Percentiles rank a stretch among this genome's conserved stretches.
Conservation (phyloP, 2,113 vertebrate genomes). For the Carollia perspicillata region DNA sequence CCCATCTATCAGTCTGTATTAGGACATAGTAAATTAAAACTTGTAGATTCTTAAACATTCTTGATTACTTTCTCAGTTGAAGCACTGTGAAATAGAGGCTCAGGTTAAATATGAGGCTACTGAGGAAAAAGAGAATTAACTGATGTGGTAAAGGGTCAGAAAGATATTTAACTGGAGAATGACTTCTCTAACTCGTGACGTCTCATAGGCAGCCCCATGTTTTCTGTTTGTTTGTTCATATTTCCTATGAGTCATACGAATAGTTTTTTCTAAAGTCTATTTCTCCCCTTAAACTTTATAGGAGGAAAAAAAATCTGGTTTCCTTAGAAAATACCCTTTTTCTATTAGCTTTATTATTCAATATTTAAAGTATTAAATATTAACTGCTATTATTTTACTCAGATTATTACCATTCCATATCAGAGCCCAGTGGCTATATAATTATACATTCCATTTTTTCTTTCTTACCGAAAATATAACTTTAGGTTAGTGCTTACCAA, state of each 20-base stretch:
- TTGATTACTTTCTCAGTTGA: conserved; percentile 2
- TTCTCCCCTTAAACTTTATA: background rate
- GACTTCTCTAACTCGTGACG: background rate
- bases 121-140: background rate
- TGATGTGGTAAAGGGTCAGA: background rate
- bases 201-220: background rate
- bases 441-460: conserved; percentile 37
- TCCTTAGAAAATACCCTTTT: background rate
- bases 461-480: conserved; percentile 59
- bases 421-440: background rate
- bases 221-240: background rate
- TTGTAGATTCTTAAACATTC: background rate
- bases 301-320: background rate
- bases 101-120: background rate
- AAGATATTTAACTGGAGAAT: background rate
- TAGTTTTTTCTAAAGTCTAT: background rate
- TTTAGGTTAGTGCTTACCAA: conserved; percentile 46
- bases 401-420: conserved; percentile 6
- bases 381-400: background rate
- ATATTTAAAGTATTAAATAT: background rate
- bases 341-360: background rate
- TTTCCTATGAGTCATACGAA: background rate
- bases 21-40: background rate
- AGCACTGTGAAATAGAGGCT: background rate
- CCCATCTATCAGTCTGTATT: background rate